Evolutionary conservation across 2,113 vertebrate species (phyloP).

Genomic region (Piliocolobus tephrosceles): DNA sequence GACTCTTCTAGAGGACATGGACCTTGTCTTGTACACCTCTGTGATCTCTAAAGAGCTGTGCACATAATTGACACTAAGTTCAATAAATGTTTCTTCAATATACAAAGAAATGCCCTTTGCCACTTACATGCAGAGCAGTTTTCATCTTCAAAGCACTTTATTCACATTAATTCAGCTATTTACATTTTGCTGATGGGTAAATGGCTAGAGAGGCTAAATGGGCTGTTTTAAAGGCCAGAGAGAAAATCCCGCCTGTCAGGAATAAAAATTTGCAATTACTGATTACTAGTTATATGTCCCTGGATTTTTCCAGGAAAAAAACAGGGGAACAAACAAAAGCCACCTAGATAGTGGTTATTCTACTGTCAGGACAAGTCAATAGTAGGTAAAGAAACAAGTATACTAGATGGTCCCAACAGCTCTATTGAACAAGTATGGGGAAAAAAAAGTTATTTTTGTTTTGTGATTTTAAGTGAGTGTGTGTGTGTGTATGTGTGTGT

Average conservation of each 20-base stretch:
- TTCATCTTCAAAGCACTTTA: constrained; percentile 63
- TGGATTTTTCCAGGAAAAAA: neutral
- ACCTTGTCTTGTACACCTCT: neutral
- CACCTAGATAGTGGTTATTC: neutral
- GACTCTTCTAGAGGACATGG: neutral
- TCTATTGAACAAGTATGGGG: neutral
- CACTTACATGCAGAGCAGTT: constrained; percentile 27
- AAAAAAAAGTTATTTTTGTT: neutral
- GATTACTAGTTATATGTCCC: neutral
- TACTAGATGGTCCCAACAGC: neutral
- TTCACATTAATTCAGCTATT: constrained; percentile 70
- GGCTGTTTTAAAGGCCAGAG: constrained; percentile 49
- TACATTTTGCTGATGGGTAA: constrained; percentile 66
- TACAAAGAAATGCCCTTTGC: constrained; percentile 22
- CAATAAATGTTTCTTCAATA: constrained; percentile 51
- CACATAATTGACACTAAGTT: constrained; percentile 34
- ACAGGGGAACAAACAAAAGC: neutral
- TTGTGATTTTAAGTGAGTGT: neutral
- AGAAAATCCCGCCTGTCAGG: constrained; percentile 43
- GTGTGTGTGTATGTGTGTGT: neutral
- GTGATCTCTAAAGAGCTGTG: neutral
- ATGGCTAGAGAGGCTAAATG: constrained; percentile 30
- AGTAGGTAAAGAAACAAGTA: constrained; percentile 8
- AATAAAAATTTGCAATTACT: constrained; percentile 50
- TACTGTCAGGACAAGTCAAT: neutral